Conservation (phyloP, 92 coral and sea anemone genomes). For the Nematostella vectensis region DNA sequence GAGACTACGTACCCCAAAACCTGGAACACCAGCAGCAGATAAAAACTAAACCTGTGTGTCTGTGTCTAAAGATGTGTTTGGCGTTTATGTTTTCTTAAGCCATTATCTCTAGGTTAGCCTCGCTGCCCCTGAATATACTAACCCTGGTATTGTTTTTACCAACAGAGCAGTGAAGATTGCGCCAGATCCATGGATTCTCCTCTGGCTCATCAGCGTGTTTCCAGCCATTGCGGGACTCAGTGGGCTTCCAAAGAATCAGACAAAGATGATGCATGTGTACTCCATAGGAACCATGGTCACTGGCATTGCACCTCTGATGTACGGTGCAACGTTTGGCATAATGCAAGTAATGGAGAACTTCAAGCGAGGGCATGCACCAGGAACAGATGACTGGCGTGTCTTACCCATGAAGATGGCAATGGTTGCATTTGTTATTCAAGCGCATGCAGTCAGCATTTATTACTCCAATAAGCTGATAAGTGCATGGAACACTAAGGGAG, state of each 20-base stretch:
- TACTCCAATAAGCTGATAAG: conserved; percentile 70
- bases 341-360: conserved; percentile 35
- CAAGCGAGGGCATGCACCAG: conserved; percentile 39
- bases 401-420: conserved; percentile 75
- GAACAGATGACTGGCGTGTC: conserved; percentile 41
- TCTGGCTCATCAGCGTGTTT: conserved; percentile 64
- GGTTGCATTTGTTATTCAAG: conserved; percentile 71
- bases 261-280: conserved; percentile 46
- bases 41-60: too few relatives aligned
- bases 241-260: conserved; percentile 76
- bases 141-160: too few relatives aligned
- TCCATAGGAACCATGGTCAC: conserved; percentile 60
- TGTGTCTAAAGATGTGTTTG: too few relatives aligned
- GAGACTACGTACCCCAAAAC: too few relatives aligned
- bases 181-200: conserved; percentile 65
- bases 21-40: too few relatives aligned
- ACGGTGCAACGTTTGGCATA: conserved; percentile 56
- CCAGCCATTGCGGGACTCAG: conserved; percentile 71
- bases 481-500: conserved; percentile 85
- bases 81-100: too few relatives aligned
- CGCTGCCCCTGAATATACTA: too few relatives aligned
- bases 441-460: conserved; percentile 74
- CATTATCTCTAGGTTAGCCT: too few relatives aligned
- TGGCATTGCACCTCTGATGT: conserved; percentile 74
- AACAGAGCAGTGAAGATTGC: conserved; percentile 38